Conservation (phyloP, 2,888 invertebrate genomes). For the Pachliopta kotzebuea region DNA sequence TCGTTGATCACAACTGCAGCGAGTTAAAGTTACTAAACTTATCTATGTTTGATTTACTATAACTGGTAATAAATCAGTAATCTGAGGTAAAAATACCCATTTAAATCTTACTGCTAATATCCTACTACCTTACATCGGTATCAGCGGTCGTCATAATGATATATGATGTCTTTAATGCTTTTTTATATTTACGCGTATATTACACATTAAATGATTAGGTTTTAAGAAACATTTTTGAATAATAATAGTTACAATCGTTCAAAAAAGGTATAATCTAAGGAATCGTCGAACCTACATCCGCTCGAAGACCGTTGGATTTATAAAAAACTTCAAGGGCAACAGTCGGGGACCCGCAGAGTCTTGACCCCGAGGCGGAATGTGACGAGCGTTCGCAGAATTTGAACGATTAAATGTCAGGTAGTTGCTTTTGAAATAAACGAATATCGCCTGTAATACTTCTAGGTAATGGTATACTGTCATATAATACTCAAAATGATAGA, state of each 20-base stretch:
- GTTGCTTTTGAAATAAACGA: slow-evolving; percentile 5
- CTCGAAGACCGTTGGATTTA: slow-evolving; percentile 50
- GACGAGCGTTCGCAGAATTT: slow-evolving; percentile 40
- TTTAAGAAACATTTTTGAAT: background rate
- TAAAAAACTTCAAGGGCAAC: slow-evolving; percentile 69
- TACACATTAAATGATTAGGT: background rate
- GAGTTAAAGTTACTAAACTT: no score
- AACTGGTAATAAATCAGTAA: no score
- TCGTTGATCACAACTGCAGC: no score
- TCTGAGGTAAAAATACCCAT: no score
- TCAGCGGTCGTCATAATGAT: no score
- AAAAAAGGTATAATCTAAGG: slow-evolving; percentile 23
- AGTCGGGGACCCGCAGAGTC: slow-evolving; percentile 68
- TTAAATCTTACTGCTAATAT: no score
- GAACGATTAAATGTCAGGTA: slow-evolving; percentile 33
- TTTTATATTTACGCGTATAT: background rate
- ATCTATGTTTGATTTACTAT: no score
- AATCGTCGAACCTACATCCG: slow-evolving; percentile 30
- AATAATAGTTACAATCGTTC: background rate
- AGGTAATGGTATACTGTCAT: slow-evolving; percentile 23
- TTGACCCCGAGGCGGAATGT: slow-evolving; percentile 57
- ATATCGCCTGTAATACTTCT: slow-evolving; percentile 17
- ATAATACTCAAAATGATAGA: slow-evolving; percentile 13
- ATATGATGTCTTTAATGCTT: no score
- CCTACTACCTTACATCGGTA: no score